Evolutionary conservation across 1,140 invertebrate genomes (phyloP).

Genomic region (Monochamus saltuarius): DNA sequence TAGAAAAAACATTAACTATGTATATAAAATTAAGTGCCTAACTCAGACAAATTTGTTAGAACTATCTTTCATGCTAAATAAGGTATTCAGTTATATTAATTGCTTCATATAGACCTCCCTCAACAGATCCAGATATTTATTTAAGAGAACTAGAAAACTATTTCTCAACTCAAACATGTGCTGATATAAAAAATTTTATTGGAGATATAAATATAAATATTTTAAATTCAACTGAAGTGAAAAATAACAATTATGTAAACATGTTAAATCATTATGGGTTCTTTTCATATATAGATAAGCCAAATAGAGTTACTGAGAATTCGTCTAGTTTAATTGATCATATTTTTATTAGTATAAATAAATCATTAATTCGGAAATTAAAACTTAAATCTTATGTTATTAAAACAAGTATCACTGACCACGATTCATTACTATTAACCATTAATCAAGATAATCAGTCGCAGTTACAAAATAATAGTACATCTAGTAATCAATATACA

Average conservation of each 20-base stretch:
- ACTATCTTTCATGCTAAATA: background rate
- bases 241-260: conserved; percentile 4
- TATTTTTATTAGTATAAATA: conserved; percentile 7
- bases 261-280: background rate
- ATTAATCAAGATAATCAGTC: conserved; percentile 1
- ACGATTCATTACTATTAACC: conserved; percentile 1
- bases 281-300: too few species aligned
- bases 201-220: conserved; percentile 5
- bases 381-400: background rate
- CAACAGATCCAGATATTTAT: background rate
- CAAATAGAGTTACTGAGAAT: too few species aligned
- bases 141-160: conserved; percentile 8
- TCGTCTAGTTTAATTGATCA: conserved; percentile 8
- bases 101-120: background rate
- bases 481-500: background rate
- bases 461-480: background rate
- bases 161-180: background rate
- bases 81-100: background rate
- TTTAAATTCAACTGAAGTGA: background rate
- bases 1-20: background rate
- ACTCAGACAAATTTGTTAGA: conserved; percentile 9
- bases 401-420: conserved; percentile 13
- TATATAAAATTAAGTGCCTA: conserved; percentile 4
- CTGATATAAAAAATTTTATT: conserved; percentile 4
- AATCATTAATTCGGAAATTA: background rate